phyloP scores from a whole-genome alignment of 2,888 invertebrate species.

The Cancer borealis region DNA sequence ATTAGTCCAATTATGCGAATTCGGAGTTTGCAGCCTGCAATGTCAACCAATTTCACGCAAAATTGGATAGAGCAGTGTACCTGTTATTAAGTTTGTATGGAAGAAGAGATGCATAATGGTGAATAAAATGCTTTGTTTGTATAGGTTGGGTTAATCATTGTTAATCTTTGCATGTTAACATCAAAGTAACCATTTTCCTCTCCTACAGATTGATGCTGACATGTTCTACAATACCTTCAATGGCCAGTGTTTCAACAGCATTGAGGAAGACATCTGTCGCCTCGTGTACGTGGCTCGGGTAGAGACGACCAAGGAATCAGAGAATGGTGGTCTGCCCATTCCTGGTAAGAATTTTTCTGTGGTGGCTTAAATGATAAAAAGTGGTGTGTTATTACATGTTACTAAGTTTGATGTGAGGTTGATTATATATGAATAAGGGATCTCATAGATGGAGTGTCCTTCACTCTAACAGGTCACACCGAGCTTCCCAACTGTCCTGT shows the following conservation, averaged over 20 bases:
- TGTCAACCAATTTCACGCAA: too few relatives aligned
- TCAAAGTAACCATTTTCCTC: background rate
- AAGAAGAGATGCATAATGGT: background rate
- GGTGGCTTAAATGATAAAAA: background rate
- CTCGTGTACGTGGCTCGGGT: slow-evolving; percentile 97
- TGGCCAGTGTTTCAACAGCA: slow-evolving; percentile 93
- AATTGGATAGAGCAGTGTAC: too few relatives aligned
- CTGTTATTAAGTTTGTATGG: too few relatives aligned
- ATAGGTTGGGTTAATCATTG: background rate
- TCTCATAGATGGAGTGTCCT: too few relatives aligned
- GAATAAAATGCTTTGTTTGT: background rate
- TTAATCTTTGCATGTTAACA: background rate
- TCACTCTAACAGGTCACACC: slow-evolving; percentile 85
- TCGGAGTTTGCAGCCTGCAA: too few relatives aligned
- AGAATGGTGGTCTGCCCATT: slow-evolving; percentile 82
- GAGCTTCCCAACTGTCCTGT: slow-evolving; percentile 99
- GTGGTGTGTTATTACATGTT: too few relatives aligned
- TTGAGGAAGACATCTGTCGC: slow-evolving; percentile 95
- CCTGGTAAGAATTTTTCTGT: slow-evolving; percentile 76
- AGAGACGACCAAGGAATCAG: slow-evolving; percentile 88
- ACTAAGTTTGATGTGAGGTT: background rate
- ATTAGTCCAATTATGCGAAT: too few relatives aligned
- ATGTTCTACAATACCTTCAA: slow-evolving; percentile 96
- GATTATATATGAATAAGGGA: background rate
- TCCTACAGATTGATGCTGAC: slow-evolving; percentile 84